These are phyloP conservation scores for Artemisiospiza belli DNA, from an alignment of 2,113 vertebrate genomes.

Conservation along the genomic window DNA sequence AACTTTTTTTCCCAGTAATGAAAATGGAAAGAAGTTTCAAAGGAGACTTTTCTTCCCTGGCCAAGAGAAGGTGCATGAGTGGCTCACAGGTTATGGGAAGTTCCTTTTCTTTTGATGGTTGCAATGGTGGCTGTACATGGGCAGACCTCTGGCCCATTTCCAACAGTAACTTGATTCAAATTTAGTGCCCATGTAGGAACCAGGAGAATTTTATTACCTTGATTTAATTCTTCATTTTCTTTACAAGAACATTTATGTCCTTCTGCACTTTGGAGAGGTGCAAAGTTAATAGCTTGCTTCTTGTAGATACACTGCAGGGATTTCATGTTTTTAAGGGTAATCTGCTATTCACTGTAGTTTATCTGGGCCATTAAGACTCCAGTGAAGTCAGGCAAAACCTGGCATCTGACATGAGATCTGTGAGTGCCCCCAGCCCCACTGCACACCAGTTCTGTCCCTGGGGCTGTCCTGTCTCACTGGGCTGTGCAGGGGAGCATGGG, in stretches of 20 bases:
- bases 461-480: neutral
- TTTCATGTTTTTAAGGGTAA: neutral
- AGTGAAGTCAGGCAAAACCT: neutral
- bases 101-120: neutral
- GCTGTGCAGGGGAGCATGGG: neutral
- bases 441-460: neutral
- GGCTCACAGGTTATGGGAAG: neutral
- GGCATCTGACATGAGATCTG: neutral
- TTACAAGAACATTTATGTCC: slow-evolving; percentile 4
- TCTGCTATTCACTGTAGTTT: neutral
- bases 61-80: neutral
- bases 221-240: slow-evolving; percentile 27
- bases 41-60: neutral
- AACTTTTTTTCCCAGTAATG: neutral
- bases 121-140: neutral
- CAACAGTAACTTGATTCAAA: neutral
- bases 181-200: neutral
- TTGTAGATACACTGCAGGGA: neutral
- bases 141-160: neutral
- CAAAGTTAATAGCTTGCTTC: slow-evolving; percentile 16
- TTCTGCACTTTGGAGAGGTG: neutral
- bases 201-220: neutral
- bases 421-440: neutral
- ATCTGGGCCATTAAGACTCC: neutral
- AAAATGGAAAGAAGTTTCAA: neutral